Evolutionary conservation across 1,140 invertebrate species (phyloP), one percentile per base, ranked within the genome.

Genomic region (Phortica variegata): DNA sequence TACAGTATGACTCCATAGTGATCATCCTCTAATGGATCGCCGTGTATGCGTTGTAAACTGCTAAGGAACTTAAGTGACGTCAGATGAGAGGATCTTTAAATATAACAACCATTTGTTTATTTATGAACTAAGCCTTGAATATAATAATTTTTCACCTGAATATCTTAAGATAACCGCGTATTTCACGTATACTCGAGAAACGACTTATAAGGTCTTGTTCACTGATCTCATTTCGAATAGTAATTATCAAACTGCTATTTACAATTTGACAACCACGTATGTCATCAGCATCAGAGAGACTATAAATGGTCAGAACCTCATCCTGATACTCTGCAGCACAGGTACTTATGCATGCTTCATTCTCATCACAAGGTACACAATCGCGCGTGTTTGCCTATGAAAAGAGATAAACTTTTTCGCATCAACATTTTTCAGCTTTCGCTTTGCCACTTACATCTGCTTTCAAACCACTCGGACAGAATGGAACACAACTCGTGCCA

Each of bases 81-180:
- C 7, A 73, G 43, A 29, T 73, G 37, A 0, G 52, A 51, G 3
- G 70, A 61, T 2, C 69, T 73, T 19, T 1, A 13, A 5, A 39
- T 2, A 3, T 21, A 16, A 7, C n/a, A 16, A 9, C 29, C 12
- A 31, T 31, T 8, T 7, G 29, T 31, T 31, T 31, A 8, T 31
- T 31, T 31, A 8, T 31, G 7, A 31, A 31, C 12, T 31, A 8
- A 7, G 12, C 12, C 29, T 8, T 8, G 29, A 12, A 12, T 31
- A 31, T 31, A 8, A 31, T 12, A 31, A 7, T 31, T 7, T 31
- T 12, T 31, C 29, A 31, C 29, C 29, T 31, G 12, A 7, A 31
- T 12, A 74, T 54, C 46, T 74, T 74, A 5, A 74, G 50, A 39
- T 62, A 47, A 5, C 71, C 71, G 2, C 56, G 47, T 42, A 74